A percentile compares a stretch with the other conserved stretches of the same genome.
Evolutionary conservation across 1,140 invertebrate genomes (phyloP).

Genomic region (Macrostomum lignano): DNA sequence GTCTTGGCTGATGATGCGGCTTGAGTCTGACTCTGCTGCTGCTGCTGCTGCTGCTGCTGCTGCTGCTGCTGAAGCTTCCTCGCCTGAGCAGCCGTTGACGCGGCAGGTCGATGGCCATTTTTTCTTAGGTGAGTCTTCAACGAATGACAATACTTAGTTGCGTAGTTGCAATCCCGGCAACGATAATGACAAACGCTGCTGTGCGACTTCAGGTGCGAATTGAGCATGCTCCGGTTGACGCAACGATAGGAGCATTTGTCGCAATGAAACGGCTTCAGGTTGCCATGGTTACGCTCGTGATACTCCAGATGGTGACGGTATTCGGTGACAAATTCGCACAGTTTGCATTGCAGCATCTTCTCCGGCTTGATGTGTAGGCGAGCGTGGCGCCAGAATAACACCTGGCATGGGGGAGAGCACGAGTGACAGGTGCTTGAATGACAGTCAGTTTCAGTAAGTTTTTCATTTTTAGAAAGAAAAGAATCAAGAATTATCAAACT

Average conservation of each 20-base stretch:
- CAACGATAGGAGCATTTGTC: slow-evolving; percentile 39
- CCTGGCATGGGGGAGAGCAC: slow-evolving; percentile 52
- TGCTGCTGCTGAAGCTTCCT: no score
- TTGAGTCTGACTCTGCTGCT: no score
- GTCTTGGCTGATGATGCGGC: no score
- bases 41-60: no score
- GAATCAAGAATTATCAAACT: no score
- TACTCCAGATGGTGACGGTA: slow-evolving; percentile 96
- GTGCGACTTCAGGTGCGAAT: slow-evolving; percentile 88
- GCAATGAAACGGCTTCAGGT: slow-evolving; percentile 84
- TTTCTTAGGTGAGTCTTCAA: slow-evolving; percentile 76
- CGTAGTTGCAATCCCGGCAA: slow-evolving; percentile 70
- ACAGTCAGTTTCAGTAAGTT: no score
- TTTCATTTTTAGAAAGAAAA: no score
- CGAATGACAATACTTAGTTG: slow-evolving; percentile 88
- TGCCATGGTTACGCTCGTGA: slow-evolving; percentile 70
- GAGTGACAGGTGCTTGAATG: no score
- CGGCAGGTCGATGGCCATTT: slow-evolving; percentile 41
- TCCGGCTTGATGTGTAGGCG: slow-evolving; percentile 62
- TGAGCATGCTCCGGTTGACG: slow-evolving; percentile 96
- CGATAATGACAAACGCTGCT: slow-evolving; percentile 80
- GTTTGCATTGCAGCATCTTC: slow-evolving; percentile 57
- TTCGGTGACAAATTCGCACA: slow-evolving; percentile 85
- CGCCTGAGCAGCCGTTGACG: no score
- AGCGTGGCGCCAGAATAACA: slow-evolving; percentile 60